These are phyloP conservation scores for Palythoa grandis DNA, from an alignment of 92 coral and sea anemone species.

Conservation along the genomic window DNA sequence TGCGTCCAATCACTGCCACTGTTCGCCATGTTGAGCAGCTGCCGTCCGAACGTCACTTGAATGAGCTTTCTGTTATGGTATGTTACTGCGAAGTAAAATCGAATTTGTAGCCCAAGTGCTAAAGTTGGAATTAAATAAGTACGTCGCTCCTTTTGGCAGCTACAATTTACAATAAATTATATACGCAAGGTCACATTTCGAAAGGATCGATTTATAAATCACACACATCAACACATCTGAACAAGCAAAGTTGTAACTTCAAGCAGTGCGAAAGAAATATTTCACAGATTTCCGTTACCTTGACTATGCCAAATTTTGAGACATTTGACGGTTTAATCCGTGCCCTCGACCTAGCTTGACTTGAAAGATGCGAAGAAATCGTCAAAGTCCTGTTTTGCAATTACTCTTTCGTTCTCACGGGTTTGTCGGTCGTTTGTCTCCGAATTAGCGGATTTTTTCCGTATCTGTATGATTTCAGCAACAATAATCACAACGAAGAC, in stretches of 20 bases:
- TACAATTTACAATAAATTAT: conserved; percentile 8
- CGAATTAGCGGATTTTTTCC: not conserved
- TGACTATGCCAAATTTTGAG: conserved; percentile 15
- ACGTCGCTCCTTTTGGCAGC: conserved; percentile 11
- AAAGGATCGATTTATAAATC: not conserved
- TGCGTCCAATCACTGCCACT: not conserved
- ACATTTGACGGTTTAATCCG: not conserved
- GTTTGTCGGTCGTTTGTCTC: not conserved
- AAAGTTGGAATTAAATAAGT: conserved; percentile 1
- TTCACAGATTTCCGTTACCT: conserved; percentile 16
- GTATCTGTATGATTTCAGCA: not conserved
- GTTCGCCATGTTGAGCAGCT: conserved; percentile 38
- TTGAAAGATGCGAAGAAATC: conserved; percentile 1
- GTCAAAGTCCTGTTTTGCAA: conserved; percentile 28
- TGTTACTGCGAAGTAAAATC: conserved; percentile 3
- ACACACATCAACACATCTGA: not conserved
- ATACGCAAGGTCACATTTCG: conserved; percentile 15
- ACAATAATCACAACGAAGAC: conserved; percentile 5
- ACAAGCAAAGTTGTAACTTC: not conserved
- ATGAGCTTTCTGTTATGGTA: conserved; percentile 2
- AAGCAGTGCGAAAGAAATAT: not conserved
- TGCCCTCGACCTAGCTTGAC: not conserved
- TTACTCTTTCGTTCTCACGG: not conserved
- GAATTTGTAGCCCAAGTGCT: not conserved
- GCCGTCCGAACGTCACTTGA: conserved; percentile 1